Base-by-base conservation (phyloP, 2,888 invertebrate genomes). In the Nematopogon swammerdamellus region DNA sequence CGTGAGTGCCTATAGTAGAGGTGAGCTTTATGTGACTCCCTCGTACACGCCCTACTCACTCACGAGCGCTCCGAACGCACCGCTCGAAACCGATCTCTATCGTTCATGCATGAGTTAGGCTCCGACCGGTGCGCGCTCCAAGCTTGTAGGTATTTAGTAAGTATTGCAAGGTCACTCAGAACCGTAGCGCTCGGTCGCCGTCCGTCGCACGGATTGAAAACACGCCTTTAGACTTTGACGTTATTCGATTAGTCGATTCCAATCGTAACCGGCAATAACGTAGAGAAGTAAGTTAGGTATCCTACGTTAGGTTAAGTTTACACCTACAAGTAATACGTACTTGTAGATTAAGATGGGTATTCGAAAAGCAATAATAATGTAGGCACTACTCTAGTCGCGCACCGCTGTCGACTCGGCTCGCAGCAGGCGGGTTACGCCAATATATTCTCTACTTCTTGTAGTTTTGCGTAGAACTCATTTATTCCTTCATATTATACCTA, bases 361-460 rank as follows among this genome's bases (percentile, higher is more conserved):
- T 76, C 80, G 74, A 79, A 72, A 80, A 80, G 80, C 80, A 80
- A 80, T 80, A 80, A 80, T 75, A 79, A 71, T 62, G 73, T 79
- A 80, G 80, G 65, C 63, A 66, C 60, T 64, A 62, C 64, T 53
- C 42, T 66, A 69, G 73, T 73, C 70, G 69, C 72, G 73, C 74
- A 72, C 67, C 69, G 73, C 65, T 66, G 75, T 73, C 70, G 58
- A 56, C 52, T 61, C 61, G 69, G 67, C 10, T 36, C 67, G 63
- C 72, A 65, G 74, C 70, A 63, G 66, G 65, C 68, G 67, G 64
- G 19, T 30, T 44, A 45, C 18, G n/a, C 14, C 44, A 43, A 8
- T 47, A 49, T 44, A 25, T 47, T 45, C 19, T 42, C 48, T 53
- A 47, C 43, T 54, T 56, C 63, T 61, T 53, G 64, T 72, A 74